Percentiles rank a stretch among this genome's conserved stretches.
These are phyloP conservation scores for Stegana nigrithorax DNA, from an alignment of 2,888 invertebrate species.

Conservation along the genomic window DNA sequence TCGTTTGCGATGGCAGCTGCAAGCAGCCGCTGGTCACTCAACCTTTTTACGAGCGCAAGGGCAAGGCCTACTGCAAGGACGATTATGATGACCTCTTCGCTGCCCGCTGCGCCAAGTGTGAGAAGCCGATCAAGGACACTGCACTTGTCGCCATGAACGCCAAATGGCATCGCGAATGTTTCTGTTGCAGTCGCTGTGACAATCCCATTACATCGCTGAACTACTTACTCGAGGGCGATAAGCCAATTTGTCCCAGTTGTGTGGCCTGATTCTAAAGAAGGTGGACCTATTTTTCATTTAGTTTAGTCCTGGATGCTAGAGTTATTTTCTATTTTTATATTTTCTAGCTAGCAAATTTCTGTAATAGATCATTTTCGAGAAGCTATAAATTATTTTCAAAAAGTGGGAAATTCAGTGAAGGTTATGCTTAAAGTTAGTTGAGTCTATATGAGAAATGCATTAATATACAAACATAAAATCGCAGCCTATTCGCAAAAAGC, in stretches of 20 bases:
- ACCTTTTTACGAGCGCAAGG: slow-evolving; percentile 88
- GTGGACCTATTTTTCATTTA: no score
- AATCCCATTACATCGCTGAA: slow-evolving; percentile 79
- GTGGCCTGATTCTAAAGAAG: no score
- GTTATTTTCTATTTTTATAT: no score
- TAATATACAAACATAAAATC: no score
- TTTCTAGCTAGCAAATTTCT: no score
- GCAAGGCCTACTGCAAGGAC: slow-evolving; percentile 83
- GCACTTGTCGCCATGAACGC: slow-evolving; percentile 88
- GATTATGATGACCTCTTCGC: slow-evolving; percentile 90
- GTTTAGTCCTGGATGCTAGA: no score
- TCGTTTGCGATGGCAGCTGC: slow-evolving; percentile 84
- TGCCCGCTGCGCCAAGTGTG: slow-evolving; percentile 86
- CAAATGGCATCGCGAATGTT: slow-evolving; percentile 95
- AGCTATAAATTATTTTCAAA: no score
- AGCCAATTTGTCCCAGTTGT: slow-evolving; percentile 80
- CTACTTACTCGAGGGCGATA: slow-evolving; percentile 81
- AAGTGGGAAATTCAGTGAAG: no score
- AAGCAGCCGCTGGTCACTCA: slow-evolving; percentile 83
- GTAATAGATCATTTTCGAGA: no score
- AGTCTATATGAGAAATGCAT: no score
- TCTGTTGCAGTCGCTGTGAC: slow-evolving; percentile 89
- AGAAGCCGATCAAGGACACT: slow-evolving; percentile 82
- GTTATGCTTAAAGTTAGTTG: no score
- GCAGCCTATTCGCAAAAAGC: no score